Percentiles rank a stretch among this genome's conserved stretches.
These are phyloP conservation scores for Trogon surrucura DNA, from an alignment of 2,113 vertebrate species.

Conservation along the genomic window DNA sequence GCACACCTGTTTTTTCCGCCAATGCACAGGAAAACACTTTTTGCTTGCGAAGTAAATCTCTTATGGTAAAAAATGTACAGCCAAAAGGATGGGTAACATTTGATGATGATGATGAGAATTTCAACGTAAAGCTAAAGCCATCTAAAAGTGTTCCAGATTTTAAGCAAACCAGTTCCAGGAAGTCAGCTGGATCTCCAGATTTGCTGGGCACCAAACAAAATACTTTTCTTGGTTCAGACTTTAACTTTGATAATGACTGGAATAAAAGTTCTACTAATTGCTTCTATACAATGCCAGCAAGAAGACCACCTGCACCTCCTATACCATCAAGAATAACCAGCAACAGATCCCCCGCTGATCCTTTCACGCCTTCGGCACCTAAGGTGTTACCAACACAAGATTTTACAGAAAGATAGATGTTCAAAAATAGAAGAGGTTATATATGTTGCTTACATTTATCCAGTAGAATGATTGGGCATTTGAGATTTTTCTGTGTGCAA, in stretches of 20 bases:
- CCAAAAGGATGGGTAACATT: constrained; percentile 91
- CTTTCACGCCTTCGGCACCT: constrained; percentile 57
- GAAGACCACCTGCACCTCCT: constrained; percentile 79
- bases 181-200: not conserved
- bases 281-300: constrained; percentile 72
- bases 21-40: constrained; percentile 52
- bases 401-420: constrained; percentile 84
- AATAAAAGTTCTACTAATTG: constrained; percentile 66
- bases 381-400: constrained; percentile 67
- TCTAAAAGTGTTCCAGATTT: constrained; percentile 39
- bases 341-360: constrained; percentile 57
- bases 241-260: constrained; percentile 78
- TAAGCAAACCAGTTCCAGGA: not conserved
- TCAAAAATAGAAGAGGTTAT: not conserved
- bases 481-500: constrained; percentile 75
- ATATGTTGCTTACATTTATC: constrained; percentile 41
- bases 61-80: constrained; percentile 33
- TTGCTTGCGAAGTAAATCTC: constrained; percentile 43
- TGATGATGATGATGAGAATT: constrained; percentile 77
- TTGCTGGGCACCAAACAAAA: constrained; percentile 16
- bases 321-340: constrained; percentile 73
- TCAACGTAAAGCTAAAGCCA: constrained; percentile 34
- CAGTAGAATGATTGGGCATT: constrained; percentile 71
- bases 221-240: constrained; percentile 14
- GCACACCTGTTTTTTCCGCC: constrained; percentile 54